Base-by-base conservation (phyloP, 2,113 vertebrate genomes). In the Poeciliopsis turrubarensis region DNA sequence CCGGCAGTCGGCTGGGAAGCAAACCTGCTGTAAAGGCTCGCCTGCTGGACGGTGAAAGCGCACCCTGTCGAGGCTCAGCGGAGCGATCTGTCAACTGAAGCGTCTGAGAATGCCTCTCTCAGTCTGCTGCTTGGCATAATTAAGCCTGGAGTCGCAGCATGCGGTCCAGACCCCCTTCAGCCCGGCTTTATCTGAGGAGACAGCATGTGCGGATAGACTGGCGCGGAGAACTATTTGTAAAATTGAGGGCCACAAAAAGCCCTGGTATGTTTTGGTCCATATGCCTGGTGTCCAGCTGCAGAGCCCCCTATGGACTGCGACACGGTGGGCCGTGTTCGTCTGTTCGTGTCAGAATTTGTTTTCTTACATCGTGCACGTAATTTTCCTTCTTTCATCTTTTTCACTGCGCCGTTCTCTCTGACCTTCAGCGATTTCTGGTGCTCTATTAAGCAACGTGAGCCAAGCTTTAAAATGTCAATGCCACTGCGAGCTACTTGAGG, bases 41-140 rank as follows among this genome's bases (percentile, higher is more conserved):
- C 85, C 81, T 84, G 75, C 83, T 84, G 82, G 87, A 87, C 79
- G 27, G 70, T 81, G 84, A 86, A 91, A 81, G 86, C 82, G 81
- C 62, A 79, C 27, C 30, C 67, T 17, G 32, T 54, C 22, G 75
- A 80, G 70, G 70, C 79, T 76, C 84, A 80, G 79, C 70, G 66
- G 22, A 57, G 83, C 70, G 88, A 88, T 89, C 82, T 75, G 80
- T 83, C 73, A 63, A 77, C 75, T 83, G 70, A 84, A 86, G 89
- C 70, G n/a, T 73, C 81, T 85, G 77, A 80, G 78, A 82, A 75
- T 10, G n/a, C 77, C 65, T 83, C 88, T 81, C 81, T 79, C 82
- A 78, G 85, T 84, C 81, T 85, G 81, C 84, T 73, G 39, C 79
- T 81, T 72, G 10, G 77, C 68, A 89, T 87, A 90, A 89, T 84